Percentiles rank a stretch among this genome's conserved stretches.
These are phyloP conservation scores for Drosophila mettleri DNA, from an alignment of 2,888 invertebrate species.

Conservation along the genomic window DNA sequence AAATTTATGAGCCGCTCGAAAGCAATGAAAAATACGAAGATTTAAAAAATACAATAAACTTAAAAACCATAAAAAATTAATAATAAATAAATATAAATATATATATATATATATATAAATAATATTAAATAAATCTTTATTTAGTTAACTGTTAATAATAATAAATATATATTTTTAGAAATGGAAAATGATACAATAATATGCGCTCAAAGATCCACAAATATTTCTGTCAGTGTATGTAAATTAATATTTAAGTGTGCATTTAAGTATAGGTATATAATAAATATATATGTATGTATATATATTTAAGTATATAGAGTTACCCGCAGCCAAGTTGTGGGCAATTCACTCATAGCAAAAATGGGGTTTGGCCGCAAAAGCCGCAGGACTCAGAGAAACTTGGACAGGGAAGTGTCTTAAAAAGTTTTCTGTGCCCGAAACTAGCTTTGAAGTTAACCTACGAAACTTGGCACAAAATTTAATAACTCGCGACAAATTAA, in stretches of 20 bases:
- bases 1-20: too few relatives aligned
- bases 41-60: too few relatives aligned
- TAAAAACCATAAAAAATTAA: too few relatives aligned
- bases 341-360: constrained; percentile 16
- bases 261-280: background rate
- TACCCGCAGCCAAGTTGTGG: constrained; percentile 15
- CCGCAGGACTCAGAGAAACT: constrained; percentile 46
- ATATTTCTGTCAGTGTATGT: constrained; percentile 16
- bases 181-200: too few relatives aligned
- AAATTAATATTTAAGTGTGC: background rate
- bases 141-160: background rate
- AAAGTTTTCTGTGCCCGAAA: constrained; percentile 41
- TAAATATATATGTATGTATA: background rate
- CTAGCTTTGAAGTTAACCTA: constrained; percentile 51
- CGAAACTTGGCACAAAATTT: constrained; percentile 48
- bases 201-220: too few relatives aligned
- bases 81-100: background rate
- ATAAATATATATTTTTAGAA: too few relatives aligned
- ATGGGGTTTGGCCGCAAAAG: constrained; percentile 58
- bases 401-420: constrained; percentile 21
- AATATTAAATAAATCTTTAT: background rate
- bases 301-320: background rate
- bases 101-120: background rate
- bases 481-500: constrained; percentile 62
- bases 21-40: too few relatives aligned